These are phyloP conservation scores for Mixornis gularis DNA, from an alignment of 2,113 vertebrate species.

Conservation along the genomic window DNA sequence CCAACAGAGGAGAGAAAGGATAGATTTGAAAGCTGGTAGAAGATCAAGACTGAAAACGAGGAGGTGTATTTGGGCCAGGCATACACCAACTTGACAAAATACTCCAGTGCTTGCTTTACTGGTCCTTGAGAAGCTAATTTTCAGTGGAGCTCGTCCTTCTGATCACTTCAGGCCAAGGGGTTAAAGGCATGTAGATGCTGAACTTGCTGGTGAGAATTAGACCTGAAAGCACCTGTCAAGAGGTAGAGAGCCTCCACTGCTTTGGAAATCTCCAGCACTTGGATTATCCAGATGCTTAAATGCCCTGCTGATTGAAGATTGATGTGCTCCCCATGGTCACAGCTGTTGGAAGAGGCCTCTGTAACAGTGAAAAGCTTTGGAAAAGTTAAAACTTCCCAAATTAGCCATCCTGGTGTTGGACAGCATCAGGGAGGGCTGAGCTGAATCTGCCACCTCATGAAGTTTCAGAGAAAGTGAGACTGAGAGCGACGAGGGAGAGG, in stretches of 20 bases:
- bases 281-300: not conserved
- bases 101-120: not conserved
- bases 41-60: not conserved
- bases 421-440: not conserved
- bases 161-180: not conserved
- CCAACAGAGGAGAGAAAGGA: not conserved
- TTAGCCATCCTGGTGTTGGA: not conserved
- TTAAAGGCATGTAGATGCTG: not conserved
- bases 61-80: not conserved
- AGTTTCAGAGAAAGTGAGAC: conserved; percentile 23
- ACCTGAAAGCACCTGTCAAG: accelerated
- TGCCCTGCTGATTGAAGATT: not conserved
- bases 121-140: not conserved
- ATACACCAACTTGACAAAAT: not conserved
- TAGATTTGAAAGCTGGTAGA: not conserved
- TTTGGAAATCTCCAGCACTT: not conserved
- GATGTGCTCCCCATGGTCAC: not conserved
- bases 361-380: not conserved
- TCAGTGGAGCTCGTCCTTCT: not conserved
- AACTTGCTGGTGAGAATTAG: not conserved
- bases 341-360: not conserved
- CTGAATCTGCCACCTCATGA: conserved; percentile 9
- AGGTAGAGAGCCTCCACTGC: not conserved
- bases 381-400: not conserved
- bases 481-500: not conserved